A percentile compares a stretch with the other conserved stretches of the same genome.
phyloP scores from a whole-genome alignment of 2,113 vertebrate species.

The Coptodon bakossiorum region DNA sequence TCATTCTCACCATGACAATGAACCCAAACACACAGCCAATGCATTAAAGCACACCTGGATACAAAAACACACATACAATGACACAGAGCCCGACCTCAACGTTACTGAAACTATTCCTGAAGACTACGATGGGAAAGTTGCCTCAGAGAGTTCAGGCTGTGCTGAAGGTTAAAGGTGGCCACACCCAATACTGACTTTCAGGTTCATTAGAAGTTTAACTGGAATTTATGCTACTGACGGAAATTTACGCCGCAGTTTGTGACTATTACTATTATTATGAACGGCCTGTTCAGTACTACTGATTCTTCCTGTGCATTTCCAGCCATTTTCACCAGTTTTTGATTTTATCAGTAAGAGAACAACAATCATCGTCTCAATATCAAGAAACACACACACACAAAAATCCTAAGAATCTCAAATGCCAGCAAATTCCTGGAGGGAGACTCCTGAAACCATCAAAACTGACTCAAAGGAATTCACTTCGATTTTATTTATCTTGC shows the following conservation, averaged over 20 bases:
- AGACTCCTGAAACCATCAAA: too few relatives aligned
- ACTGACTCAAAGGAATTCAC: too few relatives aligned
- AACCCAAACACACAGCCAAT: background rate
- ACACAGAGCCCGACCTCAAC: background rate
- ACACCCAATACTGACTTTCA: background rate
- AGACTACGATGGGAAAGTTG: background rate
- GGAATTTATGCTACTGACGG: background rate
- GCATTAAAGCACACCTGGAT: background rate
- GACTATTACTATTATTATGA: background rate
- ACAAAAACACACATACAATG: background rate
- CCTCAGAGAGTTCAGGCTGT: background rate
- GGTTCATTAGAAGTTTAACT: background rate
- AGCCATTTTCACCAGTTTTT: too few relatives aligned
- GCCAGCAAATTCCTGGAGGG: too few relatives aligned
- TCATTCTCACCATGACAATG: background rate
- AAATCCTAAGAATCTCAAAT: too few relatives aligned
- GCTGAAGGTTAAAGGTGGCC: background rate
- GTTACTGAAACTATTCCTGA: background rate
- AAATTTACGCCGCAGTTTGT: background rate
- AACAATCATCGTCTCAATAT: too few relatives aligned
- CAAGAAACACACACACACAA: too few relatives aligned
- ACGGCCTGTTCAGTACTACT: too few relatives aligned
- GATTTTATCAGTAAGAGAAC: too few relatives aligned
- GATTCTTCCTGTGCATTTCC: too few relatives aligned
- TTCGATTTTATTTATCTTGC: too few relatives aligned